A percentile compares a stretch with the other conserved stretches of the same genome.
Evolutionary conservation across 1,140 invertebrate genomes (phyloP).

Genomic region (Aplysia californica): DNA sequence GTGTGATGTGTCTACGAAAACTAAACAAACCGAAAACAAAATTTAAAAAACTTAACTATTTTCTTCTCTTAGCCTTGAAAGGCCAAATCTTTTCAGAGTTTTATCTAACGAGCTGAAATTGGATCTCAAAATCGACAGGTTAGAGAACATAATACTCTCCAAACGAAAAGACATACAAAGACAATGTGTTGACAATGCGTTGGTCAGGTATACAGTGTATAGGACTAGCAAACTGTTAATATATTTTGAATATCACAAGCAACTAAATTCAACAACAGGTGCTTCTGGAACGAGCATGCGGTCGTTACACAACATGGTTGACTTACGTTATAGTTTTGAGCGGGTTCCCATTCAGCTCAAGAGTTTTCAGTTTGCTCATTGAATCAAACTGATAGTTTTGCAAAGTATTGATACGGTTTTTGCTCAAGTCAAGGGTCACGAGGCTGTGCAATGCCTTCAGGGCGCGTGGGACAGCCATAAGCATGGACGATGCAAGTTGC

Average conservation of each 20-base stretch:
- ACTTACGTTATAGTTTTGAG: slow-evolving; percentile 4
- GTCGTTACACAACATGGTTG: background rate
- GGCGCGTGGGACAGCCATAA: background rate
- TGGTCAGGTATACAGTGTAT: background rate
- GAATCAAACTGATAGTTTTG: background rate
- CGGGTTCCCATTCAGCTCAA: background rate
- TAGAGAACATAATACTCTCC: too few species aligned
- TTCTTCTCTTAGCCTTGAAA: too few species aligned
- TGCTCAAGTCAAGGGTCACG: background rate
- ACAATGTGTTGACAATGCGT: background rate
- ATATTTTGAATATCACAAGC: background rate
- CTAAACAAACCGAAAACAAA: too few species aligned
- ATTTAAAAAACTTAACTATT: too few species aligned
- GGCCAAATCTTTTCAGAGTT: too few species aligned
- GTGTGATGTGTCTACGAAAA: too few species aligned
- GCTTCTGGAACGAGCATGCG: background rate
- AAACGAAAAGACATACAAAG: background rate
- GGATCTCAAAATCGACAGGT: too few species aligned
- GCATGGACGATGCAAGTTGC: background rate
- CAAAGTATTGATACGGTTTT: background rate
- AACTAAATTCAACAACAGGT: background rate
- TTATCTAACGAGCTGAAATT: too few species aligned
- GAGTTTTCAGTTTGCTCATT: background rate
- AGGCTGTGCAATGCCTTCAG: background rate
- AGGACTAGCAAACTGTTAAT: background rate